Evolutionary conservation across 2,113 vertebrate genomes (phyloP), one percentile per base, ranked within the genome.

Genomic region (Tympanuchus pallidicinctus): DNA sequence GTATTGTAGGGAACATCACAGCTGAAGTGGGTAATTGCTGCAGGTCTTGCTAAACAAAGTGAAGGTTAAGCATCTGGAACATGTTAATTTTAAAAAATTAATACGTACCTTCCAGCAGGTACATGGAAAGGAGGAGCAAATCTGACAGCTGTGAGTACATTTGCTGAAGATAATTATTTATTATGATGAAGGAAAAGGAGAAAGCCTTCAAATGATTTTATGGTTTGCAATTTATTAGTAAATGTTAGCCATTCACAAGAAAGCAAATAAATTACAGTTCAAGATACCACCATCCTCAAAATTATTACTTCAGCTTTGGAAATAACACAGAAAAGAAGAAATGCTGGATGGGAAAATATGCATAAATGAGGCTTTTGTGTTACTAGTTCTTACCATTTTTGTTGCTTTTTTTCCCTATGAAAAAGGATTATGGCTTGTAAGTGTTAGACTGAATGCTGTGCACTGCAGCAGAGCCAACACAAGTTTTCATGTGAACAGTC

Each of bases 401-500:
- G 27, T 36, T 54, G 50, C 11, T 5, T 25, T 71, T 57, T 61
- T 65, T 11, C 3, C 17, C 8, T 30, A 48, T 87, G 67, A 32
- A 45, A 52, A 80, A 82, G 30, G 13, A 8, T 63, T 47, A 1
- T 38, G 66, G 56, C 40, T 43, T 81, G 1, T 69, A 42, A 80
- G 56, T 45, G 71, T 82, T 60, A 87, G 77, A 45, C 40, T 86
- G 60, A 61, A 18, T 79, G 47, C 67, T 89, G 86, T 66, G 77
- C 0, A 0, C 59, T 73, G 74, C 0, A 0, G 56, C 90, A 88
- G 38, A 50, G 20, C 64, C 45, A 27, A 5, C 38, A 59, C 56
- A 52, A 66, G 24, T 70, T 91, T 87, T 77, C 54, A 12, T 48
- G 8, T 64, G 73, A 48, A 34, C 69, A 60, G 82, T 91, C 42